Base-by-base conservation (phyloP, 2,113 vertebrate genomes). In the Gadus macrocephalus region DNA sequence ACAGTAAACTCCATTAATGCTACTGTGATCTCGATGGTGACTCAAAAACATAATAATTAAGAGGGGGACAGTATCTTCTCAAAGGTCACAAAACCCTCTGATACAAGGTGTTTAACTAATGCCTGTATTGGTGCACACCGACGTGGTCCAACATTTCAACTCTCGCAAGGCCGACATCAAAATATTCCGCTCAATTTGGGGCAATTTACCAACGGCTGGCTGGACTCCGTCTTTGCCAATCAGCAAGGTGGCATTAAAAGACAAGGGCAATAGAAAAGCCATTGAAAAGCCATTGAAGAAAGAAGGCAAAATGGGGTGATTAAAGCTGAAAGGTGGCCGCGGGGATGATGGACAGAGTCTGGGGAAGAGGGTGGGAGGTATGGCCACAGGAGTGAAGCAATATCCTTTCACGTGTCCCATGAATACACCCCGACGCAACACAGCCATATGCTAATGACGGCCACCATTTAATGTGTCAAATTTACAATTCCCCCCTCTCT, bases 381-480 rank as follows among this genome's bases (percentile, higher is more conserved):
- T 35, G 77, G 74, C 67, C 74, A 59, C 73, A 62, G 70, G 56
- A 25, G 78, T 35, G 74, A 77, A 75, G 83, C 81, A 78, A 83
- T 76, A 84, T 73, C 66, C 81, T 89, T 91, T 90, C 90, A 92
- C 77, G 74, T 15, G 79, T 66, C 78, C 60, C 63, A 65, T 91
- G 89, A 93, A 92, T 89, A 81, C 86, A 70, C 17, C 78, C 75
- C 66, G 60, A 81, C 68, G 68, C 74, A 31, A 84, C 87, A 86
- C 85, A 84, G 75, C 80, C 82, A 86, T 90, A 91, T 90, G 90
- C 92, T 91, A 92, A 91, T 91, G 79, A 87, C 49, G 63, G 71
- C 69, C 77, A 82, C 88, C 83, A 90, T 90, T 91, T 91, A 86
- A 89, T 76, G 85, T 86, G 85, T 88, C 89, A 91, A 84, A 90